Evolutionary conservation across 1,140 invertebrate species (phyloP), one percentile per base, ranked within the genome.

Genomic region (Trigoniulus corallinus): DNA sequence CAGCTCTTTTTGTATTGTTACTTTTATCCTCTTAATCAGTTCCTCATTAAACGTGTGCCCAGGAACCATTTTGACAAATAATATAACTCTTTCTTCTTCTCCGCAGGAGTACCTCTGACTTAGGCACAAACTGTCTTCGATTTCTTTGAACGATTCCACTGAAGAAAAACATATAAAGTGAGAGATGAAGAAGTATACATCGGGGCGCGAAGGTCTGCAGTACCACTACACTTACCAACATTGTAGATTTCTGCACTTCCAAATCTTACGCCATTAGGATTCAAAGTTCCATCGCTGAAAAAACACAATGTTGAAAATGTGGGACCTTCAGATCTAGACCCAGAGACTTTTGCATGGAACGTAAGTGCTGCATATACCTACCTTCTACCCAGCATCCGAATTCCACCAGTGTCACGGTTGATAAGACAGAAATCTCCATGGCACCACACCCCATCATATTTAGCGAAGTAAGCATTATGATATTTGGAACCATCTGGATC

Each of bases 161-260:
- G 58, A 0, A 62, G 62, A 47, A 53, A 48, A 26, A 23, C 52
- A 52, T 15, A 23, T 18, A 21, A 25, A 12, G 4, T 13, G 7
- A 52, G 13, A 10, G 12, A n/a, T n/a, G n/a, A n/a, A n/a, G n/a
- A 24, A n/a, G 20, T 39, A 53, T n/a, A 15, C 10, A 37, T 10
- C 23, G 25, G 27, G 15, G 2, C n/a, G n/a, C n/a, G 18, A 13
- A 1, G 25, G n/a, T 10, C 22, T 1, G 20, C 37, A 22, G 37
- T 29, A 15, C 7, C 29, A 12, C 13, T 10, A 12, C 2, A 44
- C 56, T 57, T 58, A 72, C 73, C 69, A 52, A 76, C 65, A 59
- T 71, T 67, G 56, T 78, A 78, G 50, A 78, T 75, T 65, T 78
- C 76, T 18, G 75, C 71, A 60, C 72, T 75, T 22, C 76, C 76